Conservation (phyloP, 37 sponge, comb jelly and placozoan genomes). For the Geodia barretti region DNA sequence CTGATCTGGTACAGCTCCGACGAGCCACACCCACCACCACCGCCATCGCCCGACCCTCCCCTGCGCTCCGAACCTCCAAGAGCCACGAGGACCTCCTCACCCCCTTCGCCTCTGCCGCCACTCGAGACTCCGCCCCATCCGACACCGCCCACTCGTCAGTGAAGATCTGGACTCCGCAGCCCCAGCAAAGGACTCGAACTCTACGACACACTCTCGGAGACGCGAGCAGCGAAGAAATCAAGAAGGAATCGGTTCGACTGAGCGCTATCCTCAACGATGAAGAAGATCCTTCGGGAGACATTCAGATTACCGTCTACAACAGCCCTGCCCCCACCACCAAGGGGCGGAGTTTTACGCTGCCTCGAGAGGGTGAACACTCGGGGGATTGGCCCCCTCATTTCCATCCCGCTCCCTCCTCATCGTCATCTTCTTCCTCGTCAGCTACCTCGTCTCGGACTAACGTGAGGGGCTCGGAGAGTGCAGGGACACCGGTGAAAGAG, state of each 20-base stretch:
- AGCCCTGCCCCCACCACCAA: not conserved
- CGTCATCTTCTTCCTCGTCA: not conserved
- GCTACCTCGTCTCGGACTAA: not conserved
- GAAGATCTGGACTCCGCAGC: not conserved
- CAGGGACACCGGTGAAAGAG: not conserved
- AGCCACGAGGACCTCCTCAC: conserved; percentile 52
- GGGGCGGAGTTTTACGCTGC: not conserved
- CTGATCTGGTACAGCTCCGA: not conserved
- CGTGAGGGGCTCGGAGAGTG: not conserved
- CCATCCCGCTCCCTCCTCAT: not conserved
- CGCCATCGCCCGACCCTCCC: not conserved
- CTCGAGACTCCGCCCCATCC: not conserved
- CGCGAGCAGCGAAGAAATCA: not conserved
- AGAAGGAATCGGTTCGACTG: not conserved
- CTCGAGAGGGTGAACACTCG: not conserved
- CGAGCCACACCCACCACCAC: not conserved
- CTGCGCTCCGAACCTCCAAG: conserved; percentile 27
- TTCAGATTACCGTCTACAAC: not conserved
- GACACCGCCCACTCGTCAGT: not conserved
- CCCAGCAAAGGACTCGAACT: not conserved
- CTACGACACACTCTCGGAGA: not conserved
- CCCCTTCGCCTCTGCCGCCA: conserved; percentile 7
- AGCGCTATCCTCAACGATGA: not conserved
- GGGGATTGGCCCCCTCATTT: not conserved
- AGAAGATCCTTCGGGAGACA: not conserved